Base-by-base conservation (phyloP, 2,113 vertebrate genomes). In the Neomonachus schauinslandi region DNA sequence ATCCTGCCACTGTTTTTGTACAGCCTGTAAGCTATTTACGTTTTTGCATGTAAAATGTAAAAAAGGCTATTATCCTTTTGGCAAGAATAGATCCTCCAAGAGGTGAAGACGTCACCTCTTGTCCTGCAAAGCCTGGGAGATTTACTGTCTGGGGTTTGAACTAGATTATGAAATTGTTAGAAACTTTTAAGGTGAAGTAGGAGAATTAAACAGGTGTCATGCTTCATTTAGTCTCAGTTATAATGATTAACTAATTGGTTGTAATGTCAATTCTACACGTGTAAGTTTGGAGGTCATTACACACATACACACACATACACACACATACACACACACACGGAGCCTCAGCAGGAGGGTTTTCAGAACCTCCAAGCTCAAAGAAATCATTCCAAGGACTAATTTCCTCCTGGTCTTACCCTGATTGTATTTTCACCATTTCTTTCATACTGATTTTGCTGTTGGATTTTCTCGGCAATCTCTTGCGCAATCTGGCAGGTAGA, bases 381-480 rank as follows among this genome's bases (percentile, higher is more conserved):
- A 86, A 51, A 19, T 18, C 4, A 4, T 26, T 12, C 7, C 22
- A 26, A 22, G 14, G 0, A 2, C 15, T 49, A 7, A n/a, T 4
- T 19, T 71, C 5, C 33, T 42, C 90, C 26, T 0, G 61, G 11
- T 1, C 19, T 86, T 98, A 99, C 99, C 99, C 99, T 99, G 24
- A 99, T 98, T 31, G 99, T 98, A 98, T 99, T 99, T 42, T 99
- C 99, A 81, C 99, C 99, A 59, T 99, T 99, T 93, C 99, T 99
- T 97, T 99, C 99, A 97, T 98, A 99, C 67, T 99, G 99, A 98
- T 99, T 99, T 42, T 99, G 98, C 95, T 99, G 99, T 98, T 99
- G 99, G 88, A 99, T 99, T 94, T 98, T 99, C 98, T 99, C 99
- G 11, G 99, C 99, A 74, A 99, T 98, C 96, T 99, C 99, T 96